Evolutionary conservation across 1,140 invertebrate species (phyloP).

Genomic region (Drosophila sp.): DNA sequence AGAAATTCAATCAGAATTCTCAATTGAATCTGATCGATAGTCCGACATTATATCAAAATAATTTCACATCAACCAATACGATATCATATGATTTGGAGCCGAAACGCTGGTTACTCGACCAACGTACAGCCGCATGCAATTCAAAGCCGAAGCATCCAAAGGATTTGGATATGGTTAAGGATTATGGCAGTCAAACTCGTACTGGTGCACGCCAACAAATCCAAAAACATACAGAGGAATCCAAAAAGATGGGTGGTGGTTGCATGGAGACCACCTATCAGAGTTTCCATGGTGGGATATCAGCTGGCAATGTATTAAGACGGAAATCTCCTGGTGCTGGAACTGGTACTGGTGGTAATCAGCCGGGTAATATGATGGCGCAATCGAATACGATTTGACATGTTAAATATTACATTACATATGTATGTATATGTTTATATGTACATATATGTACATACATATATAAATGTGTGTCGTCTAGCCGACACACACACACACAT

Average conservation of each 20-base stretch:
- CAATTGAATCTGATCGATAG: background rate
- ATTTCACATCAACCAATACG: background rate
- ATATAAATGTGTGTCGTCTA: background rate
- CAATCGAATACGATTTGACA: slow-evolving; percentile 3
- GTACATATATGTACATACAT: slow-evolving; percentile 14
- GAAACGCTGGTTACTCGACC: background rate
- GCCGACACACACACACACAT: slow-evolving; percentile 1
- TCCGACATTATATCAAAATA: background rate
- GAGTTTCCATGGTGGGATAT: background rate
- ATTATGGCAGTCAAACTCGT: background rate
- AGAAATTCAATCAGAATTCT: background rate
- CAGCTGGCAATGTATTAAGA: background rate
- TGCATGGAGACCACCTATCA: slow-evolving; percentile 7
- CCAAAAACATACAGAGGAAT: too few relatives aligned
- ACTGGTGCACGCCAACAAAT: background rate
- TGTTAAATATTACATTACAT: slow-evolving; percentile 22
- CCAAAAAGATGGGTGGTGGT: background rate
- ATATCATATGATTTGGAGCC: background rate
- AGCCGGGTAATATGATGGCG: slow-evolving; percentile 4
- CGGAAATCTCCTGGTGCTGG: too few relatives aligned
- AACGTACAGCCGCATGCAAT: background rate
- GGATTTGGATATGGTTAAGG: background rate
- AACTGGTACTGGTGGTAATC: background rate
- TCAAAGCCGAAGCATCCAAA: background rate
- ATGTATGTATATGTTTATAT: slow-evolving; percentile 20